Evolutionary conservation across 2,888 invertebrate species (phyloP).

Genomic region (Prosapia bicincta): DNA sequence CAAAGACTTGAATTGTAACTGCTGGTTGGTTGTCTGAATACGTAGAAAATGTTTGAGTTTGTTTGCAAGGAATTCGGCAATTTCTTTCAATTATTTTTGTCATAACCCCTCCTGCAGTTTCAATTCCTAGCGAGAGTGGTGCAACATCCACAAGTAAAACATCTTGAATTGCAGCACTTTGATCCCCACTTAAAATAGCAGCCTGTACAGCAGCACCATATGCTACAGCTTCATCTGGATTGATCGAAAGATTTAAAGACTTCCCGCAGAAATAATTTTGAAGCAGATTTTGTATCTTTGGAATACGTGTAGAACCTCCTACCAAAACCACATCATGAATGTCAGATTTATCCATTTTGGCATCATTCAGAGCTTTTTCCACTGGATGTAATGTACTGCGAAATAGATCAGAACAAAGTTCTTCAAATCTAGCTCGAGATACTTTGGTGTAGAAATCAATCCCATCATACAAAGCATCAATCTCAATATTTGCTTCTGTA

Average conservation of each 20-base stretch:
- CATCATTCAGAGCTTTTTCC: no score
- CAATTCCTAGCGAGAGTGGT: no score
- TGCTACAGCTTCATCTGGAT: constrained; percentile 78
- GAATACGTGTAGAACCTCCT: constrained; percentile 77
- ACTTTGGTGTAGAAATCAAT: constrained; percentile 61
- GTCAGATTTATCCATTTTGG: constrained; percentile 69
- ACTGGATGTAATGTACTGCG: constrained; percentile 64
- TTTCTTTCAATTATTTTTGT: no score
- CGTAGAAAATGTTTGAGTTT: constrained; percentile 73
- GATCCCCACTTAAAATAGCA: no score
- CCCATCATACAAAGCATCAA: no score
- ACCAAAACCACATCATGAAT: no score
- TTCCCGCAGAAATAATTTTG: constrained; percentile 55
- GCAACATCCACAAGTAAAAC: no score
- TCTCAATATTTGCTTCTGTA: no score
- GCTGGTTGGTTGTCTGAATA: constrained; percentile 90
- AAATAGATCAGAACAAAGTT: constrained; percentile 68
- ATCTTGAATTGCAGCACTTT: no score
- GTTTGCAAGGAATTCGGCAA: no score
- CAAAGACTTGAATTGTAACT: no score
- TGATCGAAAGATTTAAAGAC: constrained; percentile 68
- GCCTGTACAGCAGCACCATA: constrained; percentile 83
- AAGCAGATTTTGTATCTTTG: constrained; percentile 76
- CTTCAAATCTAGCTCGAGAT: no score
- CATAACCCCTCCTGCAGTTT: constrained; percentile 78